Evolutionary conservation across 1,140 invertebrate species (phyloP), one percentile per base, ranked within the genome.

Genomic region (Meloidogyne chitwoodi): DNA sequence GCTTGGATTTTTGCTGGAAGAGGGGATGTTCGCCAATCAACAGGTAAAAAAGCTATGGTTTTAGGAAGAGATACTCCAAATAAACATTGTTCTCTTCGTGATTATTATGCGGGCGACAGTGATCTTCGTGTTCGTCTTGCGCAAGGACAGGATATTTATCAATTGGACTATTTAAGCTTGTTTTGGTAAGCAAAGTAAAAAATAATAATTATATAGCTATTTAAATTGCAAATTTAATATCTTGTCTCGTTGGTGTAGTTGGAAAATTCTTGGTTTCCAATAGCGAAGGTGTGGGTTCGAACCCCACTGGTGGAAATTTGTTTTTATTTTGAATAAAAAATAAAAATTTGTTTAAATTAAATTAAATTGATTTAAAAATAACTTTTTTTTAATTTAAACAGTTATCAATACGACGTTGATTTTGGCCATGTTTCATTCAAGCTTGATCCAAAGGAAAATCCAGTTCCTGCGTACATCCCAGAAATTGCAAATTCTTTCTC

Each of bases 1-100:
- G 81, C 80, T n/a, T 83, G 82, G 74, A 71, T 83, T n/a, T 83
- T 78, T 31, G 81, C 81, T 10, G 81, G 81, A 4, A 19, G n/a
- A 0, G 81, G 81, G 4, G 66, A 81, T 27, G 78, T 83, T 27
- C 34, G 79, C 29, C 76, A 83, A 69, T 66, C 65, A n/a, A 76
- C 80, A n/a, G 81, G 81, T 2, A 79, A 79, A 62, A 83, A 83
- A 66, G 81, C 81, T 10, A 24, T 79, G 6, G 82, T 83, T 41
- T 10, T 83, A 1, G 81, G 81, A 12, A 65, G 74, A 31, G 81
- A 64, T 76, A 64, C 44, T 44, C 0, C 64, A 22, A 26, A 44
- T 56, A 82, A 81, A 63, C 73, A 79, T 26, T 83, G 81, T 63
- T 75, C 81, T 14, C 66, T 83, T 62, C 77, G 71, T 48, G 79